phyloP scores from a whole-genome alignment of 1,140 invertebrate species.

The Hestina assimilis region DNA sequence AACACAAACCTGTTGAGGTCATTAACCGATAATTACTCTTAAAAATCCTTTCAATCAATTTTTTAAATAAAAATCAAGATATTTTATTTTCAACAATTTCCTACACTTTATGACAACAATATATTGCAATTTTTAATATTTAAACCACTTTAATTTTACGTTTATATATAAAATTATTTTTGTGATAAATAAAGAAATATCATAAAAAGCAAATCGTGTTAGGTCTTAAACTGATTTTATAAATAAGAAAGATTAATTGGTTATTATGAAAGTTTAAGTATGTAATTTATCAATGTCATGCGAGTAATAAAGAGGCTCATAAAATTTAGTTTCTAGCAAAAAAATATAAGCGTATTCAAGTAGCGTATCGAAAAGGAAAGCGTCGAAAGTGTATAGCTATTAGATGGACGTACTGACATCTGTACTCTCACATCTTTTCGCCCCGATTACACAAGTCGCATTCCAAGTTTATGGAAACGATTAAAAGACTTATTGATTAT shows the following conservation, averaged over 20 bases:
- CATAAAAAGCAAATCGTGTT: background rate
- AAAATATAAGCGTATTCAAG: constrained; percentile 35
- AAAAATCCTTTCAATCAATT: background rate
- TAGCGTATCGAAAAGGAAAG: constrained; percentile 49
- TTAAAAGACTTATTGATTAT: constrained; percentile 57
- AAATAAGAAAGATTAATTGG: constrained; percentile 5
- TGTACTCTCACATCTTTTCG: constrained; percentile 41
- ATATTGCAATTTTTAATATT: too few relatives aligned
- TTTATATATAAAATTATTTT: too few relatives aligned
- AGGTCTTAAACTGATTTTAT: background rate
- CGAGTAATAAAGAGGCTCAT: constrained; percentile 27
- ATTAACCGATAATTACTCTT: background rate
- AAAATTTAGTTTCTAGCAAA: constrained; percentile 25
- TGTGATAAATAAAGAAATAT: too few relatives aligned
- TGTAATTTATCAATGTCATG: constrained; percentile 30
- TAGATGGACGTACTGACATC: constrained; percentile 45
- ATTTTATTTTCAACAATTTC: too few relatives aligned
- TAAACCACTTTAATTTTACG: too few relatives aligned
- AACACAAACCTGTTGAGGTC: constrained; percentile 34
- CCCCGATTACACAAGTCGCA: constrained; percentile 40
- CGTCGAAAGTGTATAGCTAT: constrained; percentile 43
- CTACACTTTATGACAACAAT: too few relatives aligned
- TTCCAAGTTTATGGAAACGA: constrained; percentile 62
- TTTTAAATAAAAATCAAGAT: background rate
- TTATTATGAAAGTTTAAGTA: constrained; percentile 20